These are phyloP conservation scores for Aulostomus chinensis DNA, from an alignment of 2,797 vertebrate genomes.

Conservation along the genomic window DNA sequence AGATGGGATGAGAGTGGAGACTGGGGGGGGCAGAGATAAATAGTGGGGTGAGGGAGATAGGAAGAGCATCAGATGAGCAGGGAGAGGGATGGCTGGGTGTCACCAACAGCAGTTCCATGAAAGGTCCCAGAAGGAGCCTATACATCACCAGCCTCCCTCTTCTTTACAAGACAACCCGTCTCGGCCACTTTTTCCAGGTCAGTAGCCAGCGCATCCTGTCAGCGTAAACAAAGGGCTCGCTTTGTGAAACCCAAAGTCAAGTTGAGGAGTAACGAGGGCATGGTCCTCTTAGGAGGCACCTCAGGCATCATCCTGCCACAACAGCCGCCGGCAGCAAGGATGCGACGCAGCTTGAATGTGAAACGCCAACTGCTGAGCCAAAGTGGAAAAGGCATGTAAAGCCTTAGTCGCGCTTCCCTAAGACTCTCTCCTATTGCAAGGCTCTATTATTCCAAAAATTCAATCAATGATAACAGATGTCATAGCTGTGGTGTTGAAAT, in stretches of 20 bases:
- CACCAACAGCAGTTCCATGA: conserved; percentile 68
- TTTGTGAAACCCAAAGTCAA: conserved; percentile 85
- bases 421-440: conserved; percentile 24
- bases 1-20: conserved; percentile 63
- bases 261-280: conserved; percentile 83
- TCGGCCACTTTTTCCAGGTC: conserved; percentile 85
- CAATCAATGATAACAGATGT: conserved; percentile 52
- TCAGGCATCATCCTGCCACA: conserved; percentile 82
- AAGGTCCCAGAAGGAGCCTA: conserved; percentile 79
- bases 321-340: conserved; percentile 62
- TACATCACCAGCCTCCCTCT: conserved; percentile 76
- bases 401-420: conserved; percentile 32
- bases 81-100: conserved; percentile 71
- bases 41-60: conserved; percentile 62
- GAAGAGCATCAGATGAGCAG: conserved; percentile 49
- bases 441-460: conserved; percentile 45
- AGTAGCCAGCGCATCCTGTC: conserved; percentile 84
- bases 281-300: conserved; percentile 74
- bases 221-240: conserved; percentile 84
- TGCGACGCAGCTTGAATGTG: conserved; percentile 70
- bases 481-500: conserved; percentile 52
- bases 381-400: conserved; percentile 37
- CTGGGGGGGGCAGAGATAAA: conserved; percentile 64
- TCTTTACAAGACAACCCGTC: conserved; percentile 83
- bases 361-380: conserved; percentile 67